Conservation (phyloP, 2,888 invertebrate genomes). For the Campaea margaritaria region DNA sequence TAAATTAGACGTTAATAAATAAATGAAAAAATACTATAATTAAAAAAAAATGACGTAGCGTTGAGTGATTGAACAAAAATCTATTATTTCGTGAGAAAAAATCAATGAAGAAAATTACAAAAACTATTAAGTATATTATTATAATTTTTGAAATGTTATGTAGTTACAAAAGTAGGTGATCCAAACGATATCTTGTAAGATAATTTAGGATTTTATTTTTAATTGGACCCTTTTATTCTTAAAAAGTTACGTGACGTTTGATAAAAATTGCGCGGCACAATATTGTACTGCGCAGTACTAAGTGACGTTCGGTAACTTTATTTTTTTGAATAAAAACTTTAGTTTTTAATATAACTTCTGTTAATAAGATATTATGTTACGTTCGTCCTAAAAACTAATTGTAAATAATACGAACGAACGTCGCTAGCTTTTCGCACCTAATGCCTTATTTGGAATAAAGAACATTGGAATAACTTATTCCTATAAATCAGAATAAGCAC, state of each 20-base stretch:
- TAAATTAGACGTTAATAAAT: conserved; percentile 47
- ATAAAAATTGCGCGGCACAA: no score
- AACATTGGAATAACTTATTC: no score
- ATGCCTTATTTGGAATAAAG: not conserved
- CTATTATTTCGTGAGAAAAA: conserved; percentile 29
- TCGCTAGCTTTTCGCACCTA: conserved; percentile 56
- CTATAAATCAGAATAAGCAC: no score
- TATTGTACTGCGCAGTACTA: no score
- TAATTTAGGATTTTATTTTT: conserved; percentile 24
- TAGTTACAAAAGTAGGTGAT: conserved; percentile 22
- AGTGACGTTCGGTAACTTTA: no score
- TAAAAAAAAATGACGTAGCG: conserved; percentile 50
- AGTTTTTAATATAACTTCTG: no score
- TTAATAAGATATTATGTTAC: not conserved
- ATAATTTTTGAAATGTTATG: conserved; percentile 23
- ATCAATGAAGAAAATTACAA: conserved; percentile 16
- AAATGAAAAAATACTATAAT: no score
- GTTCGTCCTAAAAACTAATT: conserved; percentile 9
- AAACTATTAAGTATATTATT: no score
- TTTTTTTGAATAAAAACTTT: no score
- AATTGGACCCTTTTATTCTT: no score
- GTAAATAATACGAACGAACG: conserved; percentile 46
- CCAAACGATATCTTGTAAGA: conserved; percentile 12
- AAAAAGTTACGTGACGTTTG: no score
- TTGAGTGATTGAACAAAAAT: conserved; percentile 51